Evolutionary conservation across 2,888 invertebrate species (phyloP).

Genomic region (Trachelus tabidus): DNA sequence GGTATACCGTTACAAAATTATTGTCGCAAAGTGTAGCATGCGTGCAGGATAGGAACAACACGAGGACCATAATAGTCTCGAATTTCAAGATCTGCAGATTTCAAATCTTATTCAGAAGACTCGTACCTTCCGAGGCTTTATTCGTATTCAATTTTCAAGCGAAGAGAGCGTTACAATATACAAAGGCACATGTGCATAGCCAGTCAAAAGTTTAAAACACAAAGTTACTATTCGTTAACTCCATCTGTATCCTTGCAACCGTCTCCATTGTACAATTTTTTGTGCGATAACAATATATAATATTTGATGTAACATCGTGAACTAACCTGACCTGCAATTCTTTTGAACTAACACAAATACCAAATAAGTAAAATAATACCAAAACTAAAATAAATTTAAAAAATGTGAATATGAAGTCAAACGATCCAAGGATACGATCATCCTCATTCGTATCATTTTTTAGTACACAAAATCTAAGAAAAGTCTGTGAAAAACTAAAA

Average conservation of each 20-base stretch:
- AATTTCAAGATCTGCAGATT: neutral
- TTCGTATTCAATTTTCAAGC: neutral
- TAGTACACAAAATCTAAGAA: neutral
- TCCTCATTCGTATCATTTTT: neutral
- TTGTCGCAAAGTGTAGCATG: neutral
- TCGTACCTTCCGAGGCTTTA: neutral
- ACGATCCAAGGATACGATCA: neutral
- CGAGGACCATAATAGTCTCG: neutral
- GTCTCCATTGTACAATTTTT: neutral
- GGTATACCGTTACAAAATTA: conserved; percentile 22
- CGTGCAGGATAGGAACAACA: neutral
- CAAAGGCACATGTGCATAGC: neutral
- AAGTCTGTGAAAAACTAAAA: neutral
- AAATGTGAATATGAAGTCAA: neutral
- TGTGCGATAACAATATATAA: neutral
- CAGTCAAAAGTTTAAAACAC: neutral
- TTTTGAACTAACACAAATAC: neutral
- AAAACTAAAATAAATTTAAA: neutral
- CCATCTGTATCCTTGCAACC: neutral
- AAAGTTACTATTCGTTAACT: neutral
- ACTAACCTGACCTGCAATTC: neutral
- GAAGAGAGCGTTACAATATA: neutral
- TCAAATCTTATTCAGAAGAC: neutral
- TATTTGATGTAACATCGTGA: neutral
- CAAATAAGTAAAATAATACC: neutral